Evolutionary conservation across 2,113 vertebrate genomes (phyloP).

Genomic region (Brienomyrus longianalis): DNA sequence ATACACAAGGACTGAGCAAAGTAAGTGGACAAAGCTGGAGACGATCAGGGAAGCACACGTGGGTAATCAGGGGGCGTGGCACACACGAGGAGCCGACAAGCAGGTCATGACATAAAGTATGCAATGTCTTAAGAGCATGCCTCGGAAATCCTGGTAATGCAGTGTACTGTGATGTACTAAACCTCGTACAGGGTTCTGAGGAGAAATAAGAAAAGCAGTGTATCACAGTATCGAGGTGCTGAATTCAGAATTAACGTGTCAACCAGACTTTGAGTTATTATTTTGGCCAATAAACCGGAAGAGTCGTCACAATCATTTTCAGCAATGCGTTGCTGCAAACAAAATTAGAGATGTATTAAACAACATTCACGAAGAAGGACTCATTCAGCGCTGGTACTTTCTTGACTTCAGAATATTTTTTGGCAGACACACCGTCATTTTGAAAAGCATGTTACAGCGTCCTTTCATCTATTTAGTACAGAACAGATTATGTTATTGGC

Average conservation of each 20-base stretch:
- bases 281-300: not conserved
- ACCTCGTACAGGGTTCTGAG: not conserved
- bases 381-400: not conserved
- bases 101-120: too few relatives aligned
- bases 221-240: not conserved
- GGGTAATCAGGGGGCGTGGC: too few relatives aligned
- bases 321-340: not conserved
- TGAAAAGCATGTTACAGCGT: not conserved
- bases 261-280: slow-evolving; percentile 2
- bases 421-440: not conserved
- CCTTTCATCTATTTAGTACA: not conserved
- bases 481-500: too few relatives aligned
- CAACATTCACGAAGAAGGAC: not conserved
- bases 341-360: not conserved
- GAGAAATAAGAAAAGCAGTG: not conserved
- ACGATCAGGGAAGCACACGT: too few relatives aligned
- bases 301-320: not conserved
- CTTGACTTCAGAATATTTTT: slow-evolving; percentile 2
- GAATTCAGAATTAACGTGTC: not conserved
- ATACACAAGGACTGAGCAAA: too few relatives aligned
- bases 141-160: not conserved
- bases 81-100: too few relatives aligned
- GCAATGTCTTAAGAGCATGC: not conserved
- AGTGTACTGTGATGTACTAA: not conserved
- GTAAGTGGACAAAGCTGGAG: too few relatives aligned